These are phyloP conservation scores for Nebria brevicollis DNA, from an alignment of 2,888 invertebrate species.

Conservation along the genomic window DNA sequence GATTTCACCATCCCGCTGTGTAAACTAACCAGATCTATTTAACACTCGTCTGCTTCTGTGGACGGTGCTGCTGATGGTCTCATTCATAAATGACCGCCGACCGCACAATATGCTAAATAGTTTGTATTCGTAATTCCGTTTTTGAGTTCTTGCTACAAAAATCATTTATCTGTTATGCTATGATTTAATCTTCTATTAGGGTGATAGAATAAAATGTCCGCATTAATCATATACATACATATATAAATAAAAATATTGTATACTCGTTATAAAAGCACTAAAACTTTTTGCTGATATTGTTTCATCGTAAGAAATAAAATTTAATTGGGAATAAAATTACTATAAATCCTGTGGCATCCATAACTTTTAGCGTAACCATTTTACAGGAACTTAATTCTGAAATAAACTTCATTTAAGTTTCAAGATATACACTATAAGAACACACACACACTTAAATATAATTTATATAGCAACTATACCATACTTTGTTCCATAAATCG, in stretches of 20 bases:
- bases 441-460: conserved; percentile 10
- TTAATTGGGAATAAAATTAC: conserved; percentile 28
- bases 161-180: too few species aligned
- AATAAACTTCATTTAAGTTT: conserved; percentile 11
- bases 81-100: not conserved
- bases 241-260: not conserved
- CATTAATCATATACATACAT: too few species aligned
- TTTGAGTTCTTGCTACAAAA: too few species aligned
- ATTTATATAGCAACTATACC: conserved; percentile 7
- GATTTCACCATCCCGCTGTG: not conserved
- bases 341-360: conserved; percentile 14
- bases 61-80: not conserved
- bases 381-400: conserved; percentile 4
- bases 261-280: not conserved
- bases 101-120: not conserved
- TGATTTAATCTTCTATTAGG: too few species aligned
- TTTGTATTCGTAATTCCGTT: too few species aligned
- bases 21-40: not conserved
- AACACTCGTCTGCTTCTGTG: not conserved
- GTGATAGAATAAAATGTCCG: too few species aligned
- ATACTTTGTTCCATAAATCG: conserved; percentile 16
- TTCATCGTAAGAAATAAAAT: conserved; percentile 8
- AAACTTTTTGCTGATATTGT: not conserved
- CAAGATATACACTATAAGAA: not conserved
- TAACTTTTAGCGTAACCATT: conserved; percentile 8